phyloP scores from a whole-genome alignment of 2,888 invertebrate genomes.

The Tetrapedia diversipes region DNA sequence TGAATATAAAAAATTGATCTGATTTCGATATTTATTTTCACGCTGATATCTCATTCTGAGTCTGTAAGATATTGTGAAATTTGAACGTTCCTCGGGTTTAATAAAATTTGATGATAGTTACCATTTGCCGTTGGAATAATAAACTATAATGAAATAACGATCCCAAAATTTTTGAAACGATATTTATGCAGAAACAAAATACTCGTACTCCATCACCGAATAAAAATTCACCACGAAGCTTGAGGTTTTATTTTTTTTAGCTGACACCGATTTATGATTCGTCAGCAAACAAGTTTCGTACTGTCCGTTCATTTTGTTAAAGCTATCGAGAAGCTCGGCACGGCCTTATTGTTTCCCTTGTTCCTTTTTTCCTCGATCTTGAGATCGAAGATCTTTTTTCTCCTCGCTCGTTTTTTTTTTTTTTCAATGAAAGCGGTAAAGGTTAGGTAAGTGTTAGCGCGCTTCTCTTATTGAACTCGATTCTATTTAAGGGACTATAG shows the following conservation, averaged over 20 bases:
- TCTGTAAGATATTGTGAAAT: too few relatives aligned
- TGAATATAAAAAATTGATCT: too few relatives aligned
- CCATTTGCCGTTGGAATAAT: too few relatives aligned
- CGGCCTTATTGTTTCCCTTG: constrained; percentile 27
- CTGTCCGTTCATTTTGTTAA: constrained; percentile 10
- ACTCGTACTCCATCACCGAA: neutral
- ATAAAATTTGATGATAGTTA: too few relatives aligned
- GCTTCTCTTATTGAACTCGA: constrained; percentile 42
- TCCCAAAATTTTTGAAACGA: neutral
- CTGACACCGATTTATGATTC: constrained; percentile 6
- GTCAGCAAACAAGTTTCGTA: neutral
- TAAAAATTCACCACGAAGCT: neutral
- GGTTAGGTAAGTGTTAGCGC: constrained; percentile 25
- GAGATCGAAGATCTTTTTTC: neutral
- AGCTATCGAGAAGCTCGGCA: neutral
- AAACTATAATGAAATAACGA: too few relatives aligned
- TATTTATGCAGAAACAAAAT: neutral
- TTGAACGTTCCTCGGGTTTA: too few relatives aligned
- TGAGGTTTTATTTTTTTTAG: neutral
- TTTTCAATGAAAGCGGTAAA: constrained; percentile 44
- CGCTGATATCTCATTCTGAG: too few relatives aligned
- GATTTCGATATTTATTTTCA: too few relatives aligned
- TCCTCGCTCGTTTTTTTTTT: constrained; percentile 13
- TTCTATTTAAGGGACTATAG: constrained; percentile 43
- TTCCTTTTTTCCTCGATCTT: constrained; percentile 16